Conservation (phyloP, 2,797 vertebrate genomes). For the Oophaga sylvatica region DNA sequence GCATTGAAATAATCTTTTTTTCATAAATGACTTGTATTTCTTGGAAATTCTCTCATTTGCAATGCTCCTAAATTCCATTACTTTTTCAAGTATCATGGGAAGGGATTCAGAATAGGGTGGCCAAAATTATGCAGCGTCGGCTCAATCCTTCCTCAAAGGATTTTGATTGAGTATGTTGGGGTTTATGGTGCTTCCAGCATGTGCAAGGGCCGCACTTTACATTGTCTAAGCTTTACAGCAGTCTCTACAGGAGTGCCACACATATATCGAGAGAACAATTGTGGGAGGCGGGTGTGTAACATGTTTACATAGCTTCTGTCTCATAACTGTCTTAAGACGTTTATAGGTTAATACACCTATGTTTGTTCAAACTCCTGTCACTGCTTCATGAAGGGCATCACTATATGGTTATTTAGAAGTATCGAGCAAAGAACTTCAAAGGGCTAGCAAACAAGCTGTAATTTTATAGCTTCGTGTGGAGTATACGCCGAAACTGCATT, state of each 20-base stretch:
- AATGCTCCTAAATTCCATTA: not conserved
- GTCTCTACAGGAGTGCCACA: slow-evolving; percentile 50
- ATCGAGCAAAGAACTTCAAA: slow-evolving; percentile 51
- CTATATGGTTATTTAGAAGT: slow-evolving; percentile 50
- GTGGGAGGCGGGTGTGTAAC: slow-evolving; percentile 57
- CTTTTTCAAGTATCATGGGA: slow-evolving; percentile 12
- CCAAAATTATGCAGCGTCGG: slow-evolving; percentile 33
- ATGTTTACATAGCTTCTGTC: slow-evolving; percentile 60
- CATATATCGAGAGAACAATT: slow-evolving; percentile 54
- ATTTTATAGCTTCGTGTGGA: slow-evolving; percentile 30
- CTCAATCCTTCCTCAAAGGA: slow-evolving; percentile 50
- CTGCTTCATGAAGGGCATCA: slow-evolving; percentile 43
- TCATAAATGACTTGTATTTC: not conserved
- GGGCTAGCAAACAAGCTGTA: slow-evolving; percentile 28
- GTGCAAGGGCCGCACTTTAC: slow-evolving; percentile 39
- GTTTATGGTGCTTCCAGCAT: slow-evolving; percentile 55
- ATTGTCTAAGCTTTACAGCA: slow-evolving; percentile 50
- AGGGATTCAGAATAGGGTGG: not conserved
- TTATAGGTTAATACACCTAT: slow-evolving; percentile 57
- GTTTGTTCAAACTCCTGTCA: slow-evolving; percentile 45
- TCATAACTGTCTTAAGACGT: slow-evolving; percentile 49
- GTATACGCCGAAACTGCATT: slow-evolving; percentile 1
- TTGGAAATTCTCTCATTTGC: no score
- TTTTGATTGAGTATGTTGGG: slow-evolving; percentile 29
- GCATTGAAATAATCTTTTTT: not conserved